Evolutionary conservation across 1,140 invertebrate species (phyloP).

Genomic region (Heterodera schachtii): DNA sequence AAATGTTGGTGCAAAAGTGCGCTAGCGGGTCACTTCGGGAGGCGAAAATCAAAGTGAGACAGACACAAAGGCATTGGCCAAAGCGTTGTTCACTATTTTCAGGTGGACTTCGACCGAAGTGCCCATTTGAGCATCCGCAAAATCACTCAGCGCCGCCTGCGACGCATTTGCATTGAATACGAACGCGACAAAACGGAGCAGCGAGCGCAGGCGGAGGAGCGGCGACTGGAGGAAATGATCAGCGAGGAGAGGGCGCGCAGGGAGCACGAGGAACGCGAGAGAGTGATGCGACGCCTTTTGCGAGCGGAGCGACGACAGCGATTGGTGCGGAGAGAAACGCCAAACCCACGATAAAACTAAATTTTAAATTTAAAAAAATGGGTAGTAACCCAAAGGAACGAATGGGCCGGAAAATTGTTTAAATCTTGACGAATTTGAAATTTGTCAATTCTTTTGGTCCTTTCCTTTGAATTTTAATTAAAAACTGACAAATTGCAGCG

Average conservation of each 20-base stretch:
- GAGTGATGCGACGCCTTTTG: slow-evolving; percentile 18
- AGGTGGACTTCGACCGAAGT: slow-evolving; percentile 37
- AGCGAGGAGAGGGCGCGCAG: slow-evolving; percentile 24
- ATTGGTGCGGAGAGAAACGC: background rate
- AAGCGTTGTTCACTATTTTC: background rate
- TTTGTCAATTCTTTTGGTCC: too few relatives aligned
- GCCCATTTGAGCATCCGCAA: slow-evolving; percentile 42
- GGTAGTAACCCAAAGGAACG: too few relatives aligned
- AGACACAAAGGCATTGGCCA: too few relatives aligned
- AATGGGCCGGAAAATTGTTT: too few relatives aligned
- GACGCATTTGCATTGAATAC: slow-evolving; percentile 35
- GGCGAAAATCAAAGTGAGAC: slow-evolving; percentile 35
- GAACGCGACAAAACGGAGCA: slow-evolving; percentile 25
- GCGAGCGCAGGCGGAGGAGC: slow-evolving; percentile 16
- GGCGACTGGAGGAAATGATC: slow-evolving; percentile 27
- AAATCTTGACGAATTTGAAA: too few relatives aligned
- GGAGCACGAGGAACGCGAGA: slow-evolving; percentile 24
- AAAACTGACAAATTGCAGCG: slow-evolving; percentile 6
- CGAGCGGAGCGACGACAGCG: slow-evolving; percentile 26
- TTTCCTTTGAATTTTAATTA: too few relatives aligned
- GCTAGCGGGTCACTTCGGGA: slow-evolving; percentile 35
- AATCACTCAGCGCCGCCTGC: slow-evolving; percentile 35
- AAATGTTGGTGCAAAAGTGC: slow-evolving; percentile 36
- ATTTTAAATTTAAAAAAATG: too few relatives aligned
- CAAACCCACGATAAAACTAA: too few relatives aligned